Evolutionary conservation across 2,113 vertebrate species (phyloP).

Genomic region (Montifringilla adamsi): DNA sequence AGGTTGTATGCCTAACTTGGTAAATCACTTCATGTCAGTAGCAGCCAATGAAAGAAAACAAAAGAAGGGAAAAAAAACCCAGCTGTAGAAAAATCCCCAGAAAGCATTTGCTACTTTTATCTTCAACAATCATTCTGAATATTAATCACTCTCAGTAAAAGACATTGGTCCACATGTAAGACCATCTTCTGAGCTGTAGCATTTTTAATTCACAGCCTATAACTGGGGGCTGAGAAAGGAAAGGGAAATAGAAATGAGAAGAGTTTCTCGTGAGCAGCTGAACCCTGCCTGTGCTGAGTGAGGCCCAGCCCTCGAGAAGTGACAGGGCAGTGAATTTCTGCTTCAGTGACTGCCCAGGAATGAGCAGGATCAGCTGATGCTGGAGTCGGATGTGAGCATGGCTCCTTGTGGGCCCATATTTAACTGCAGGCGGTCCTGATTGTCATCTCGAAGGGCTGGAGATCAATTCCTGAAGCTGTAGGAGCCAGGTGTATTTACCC

Average conservation of each 20-base stretch:
- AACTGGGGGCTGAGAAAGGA: neutral
- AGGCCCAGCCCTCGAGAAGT: neutral
- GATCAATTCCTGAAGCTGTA: neutral
- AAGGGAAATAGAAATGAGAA: neutral
- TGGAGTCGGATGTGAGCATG: neutral
- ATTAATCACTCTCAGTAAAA: neutral
- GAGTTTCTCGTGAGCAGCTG: neutral
- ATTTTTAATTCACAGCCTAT: neutral
- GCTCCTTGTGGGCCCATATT: neutral
- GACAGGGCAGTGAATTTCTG: neutral
- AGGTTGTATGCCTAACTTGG: neutral
- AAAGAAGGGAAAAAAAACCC: neutral
- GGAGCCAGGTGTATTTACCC: neutral
- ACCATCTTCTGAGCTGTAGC: neutral
- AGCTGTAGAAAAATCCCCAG: neutral
- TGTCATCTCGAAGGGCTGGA: neutral
- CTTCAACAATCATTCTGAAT: neutral
- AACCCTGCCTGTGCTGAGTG: neutral
- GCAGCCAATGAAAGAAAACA: neutral
- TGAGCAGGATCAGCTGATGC: neutral
- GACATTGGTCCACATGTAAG: neutral
- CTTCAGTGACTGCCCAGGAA: neutral
- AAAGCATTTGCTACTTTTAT: neutral
- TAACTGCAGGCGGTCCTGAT: neutral
- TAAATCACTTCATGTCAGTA: neutral